These are phyloP conservation scores for Babylonia areolata DNA, from an alignment of 1,140 invertebrate species.

Conservation along the genomic window DNA sequence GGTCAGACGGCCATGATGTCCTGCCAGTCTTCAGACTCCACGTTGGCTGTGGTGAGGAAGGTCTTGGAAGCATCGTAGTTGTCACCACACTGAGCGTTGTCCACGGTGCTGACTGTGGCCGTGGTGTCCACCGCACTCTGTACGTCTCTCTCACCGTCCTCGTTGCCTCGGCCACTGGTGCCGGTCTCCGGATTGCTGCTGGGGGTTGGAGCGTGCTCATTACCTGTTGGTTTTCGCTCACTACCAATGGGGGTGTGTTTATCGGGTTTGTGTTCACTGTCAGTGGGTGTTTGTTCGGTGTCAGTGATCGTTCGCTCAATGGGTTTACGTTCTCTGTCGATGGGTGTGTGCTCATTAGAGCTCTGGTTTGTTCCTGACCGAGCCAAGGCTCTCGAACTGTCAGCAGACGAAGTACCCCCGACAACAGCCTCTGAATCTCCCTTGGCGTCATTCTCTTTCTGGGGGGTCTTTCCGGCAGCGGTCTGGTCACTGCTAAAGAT, in stretches of 20 bases:
- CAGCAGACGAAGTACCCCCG: neutral
- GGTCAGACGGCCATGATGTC: neutral
- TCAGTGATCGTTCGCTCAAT: too few species aligned
- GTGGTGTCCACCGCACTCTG: neutral
- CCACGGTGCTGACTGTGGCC: slow-evolving; percentile 2
- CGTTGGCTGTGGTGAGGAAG: slow-evolving; percentile 14
- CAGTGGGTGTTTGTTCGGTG: too few species aligned
- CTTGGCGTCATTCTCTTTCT: neutral
- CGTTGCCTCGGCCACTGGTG: neutral
- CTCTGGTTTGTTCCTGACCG: neutral
- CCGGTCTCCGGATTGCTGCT: neutral
- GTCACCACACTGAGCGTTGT: neutral
- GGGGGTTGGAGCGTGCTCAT: neutral
- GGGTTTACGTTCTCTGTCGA: too few species aligned
- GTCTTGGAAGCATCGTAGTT: slow-evolving; percentile 2
- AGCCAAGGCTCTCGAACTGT: neutral
- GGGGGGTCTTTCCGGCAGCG: neutral
- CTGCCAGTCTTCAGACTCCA: slow-evolving; percentile 17
- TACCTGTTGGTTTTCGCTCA: neutral
- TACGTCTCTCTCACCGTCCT: neutral
- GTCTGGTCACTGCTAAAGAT: neutral
- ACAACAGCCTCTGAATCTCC: neutral
- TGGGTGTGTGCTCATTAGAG: too few species aligned
- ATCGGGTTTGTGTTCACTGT: too few species aligned
- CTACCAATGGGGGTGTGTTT: too few species aligned